These are phyloP conservation scores for Willisornis vidua DNA, from an alignment of 2,113 vertebrate genomes.

Conservation along the genomic window DNA sequence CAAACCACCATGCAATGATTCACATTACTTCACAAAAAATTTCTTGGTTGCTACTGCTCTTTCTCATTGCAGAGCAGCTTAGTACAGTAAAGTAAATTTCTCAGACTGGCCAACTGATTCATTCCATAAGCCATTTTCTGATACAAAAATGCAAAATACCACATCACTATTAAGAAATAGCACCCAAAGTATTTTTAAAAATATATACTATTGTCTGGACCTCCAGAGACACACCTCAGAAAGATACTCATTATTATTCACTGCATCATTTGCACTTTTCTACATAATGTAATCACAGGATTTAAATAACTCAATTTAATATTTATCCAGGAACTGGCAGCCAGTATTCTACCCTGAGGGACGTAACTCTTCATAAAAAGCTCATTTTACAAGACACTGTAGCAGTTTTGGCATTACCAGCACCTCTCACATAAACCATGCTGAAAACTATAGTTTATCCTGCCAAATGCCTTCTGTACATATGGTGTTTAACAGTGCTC, in stretches of 20 bases:
- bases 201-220: neutral
- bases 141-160: neutral
- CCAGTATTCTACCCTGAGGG: constrained; percentile 17
- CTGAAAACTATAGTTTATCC: constrained; percentile 12
- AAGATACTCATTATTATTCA: neutral
- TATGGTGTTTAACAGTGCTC: constrained; percentile 15
- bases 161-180: neutral
- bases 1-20: neutral
- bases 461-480: constrained; percentile 44
- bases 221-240: neutral
- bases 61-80: constrained; percentile 9
- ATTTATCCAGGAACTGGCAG: constrained; percentile 26
- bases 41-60: neutral
- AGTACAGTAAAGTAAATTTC: constrained; percentile 11
- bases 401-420: constrained; percentile 54
- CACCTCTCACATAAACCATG: constrained; percentile 25
- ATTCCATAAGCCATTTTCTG: constrained; percentile 4
- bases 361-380: neutral
- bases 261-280: constrained; percentile 8
- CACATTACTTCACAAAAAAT: constrained; percentile 25
- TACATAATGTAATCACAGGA: constrained; percentile 3
- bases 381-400: constrained; percentile 31
- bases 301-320: constrained; percentile 41
- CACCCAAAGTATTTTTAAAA: neutral
- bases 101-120: neutral